Conservation (phyloP, 2,113 vertebrate species). For the Elachura formosa region DNA sequence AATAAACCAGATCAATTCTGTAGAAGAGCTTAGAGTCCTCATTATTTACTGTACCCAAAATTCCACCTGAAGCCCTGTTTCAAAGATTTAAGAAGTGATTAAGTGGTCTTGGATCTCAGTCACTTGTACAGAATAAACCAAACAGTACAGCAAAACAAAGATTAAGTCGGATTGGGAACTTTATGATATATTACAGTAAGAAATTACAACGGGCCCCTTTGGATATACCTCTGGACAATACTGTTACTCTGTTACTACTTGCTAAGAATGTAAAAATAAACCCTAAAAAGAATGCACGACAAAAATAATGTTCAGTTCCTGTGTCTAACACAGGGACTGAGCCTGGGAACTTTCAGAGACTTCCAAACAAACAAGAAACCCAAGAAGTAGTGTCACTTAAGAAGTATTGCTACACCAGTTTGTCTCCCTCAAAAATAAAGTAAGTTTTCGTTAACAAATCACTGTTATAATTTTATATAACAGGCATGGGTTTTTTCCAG, state of each 20-base stretch:
- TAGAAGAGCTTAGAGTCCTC: not conserved
- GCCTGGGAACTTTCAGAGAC: not conserved
- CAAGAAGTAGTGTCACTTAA: not conserved
- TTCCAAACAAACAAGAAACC: not conserved
- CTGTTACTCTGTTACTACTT: not conserved
- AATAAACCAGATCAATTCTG: not conserved
- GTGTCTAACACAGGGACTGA: not conserved
- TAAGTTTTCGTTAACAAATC: not conserved
- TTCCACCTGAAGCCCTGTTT: not conserved
- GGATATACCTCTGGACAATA: not conserved
- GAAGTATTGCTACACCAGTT: not conserved
- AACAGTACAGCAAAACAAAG: not conserved
- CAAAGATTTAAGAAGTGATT: not conserved
- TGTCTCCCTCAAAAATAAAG: not conserved
- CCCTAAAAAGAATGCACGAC: not conserved
- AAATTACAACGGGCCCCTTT: not conserved
- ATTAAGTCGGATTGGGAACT: not conserved
- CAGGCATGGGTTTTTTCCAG: not conserved
- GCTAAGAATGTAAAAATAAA: not conserved
- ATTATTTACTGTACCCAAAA: not conserved
- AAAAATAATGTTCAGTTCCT: not conserved
- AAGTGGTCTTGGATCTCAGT: not conserved
- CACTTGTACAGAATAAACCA: not conserved
- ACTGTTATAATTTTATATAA: not conserved
- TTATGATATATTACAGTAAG: not conserved